These are phyloP conservation scores for Philonicus albiceps DNA, from an alignment of 2,888 invertebrate genomes.

Conservation along the genomic window DNA sequence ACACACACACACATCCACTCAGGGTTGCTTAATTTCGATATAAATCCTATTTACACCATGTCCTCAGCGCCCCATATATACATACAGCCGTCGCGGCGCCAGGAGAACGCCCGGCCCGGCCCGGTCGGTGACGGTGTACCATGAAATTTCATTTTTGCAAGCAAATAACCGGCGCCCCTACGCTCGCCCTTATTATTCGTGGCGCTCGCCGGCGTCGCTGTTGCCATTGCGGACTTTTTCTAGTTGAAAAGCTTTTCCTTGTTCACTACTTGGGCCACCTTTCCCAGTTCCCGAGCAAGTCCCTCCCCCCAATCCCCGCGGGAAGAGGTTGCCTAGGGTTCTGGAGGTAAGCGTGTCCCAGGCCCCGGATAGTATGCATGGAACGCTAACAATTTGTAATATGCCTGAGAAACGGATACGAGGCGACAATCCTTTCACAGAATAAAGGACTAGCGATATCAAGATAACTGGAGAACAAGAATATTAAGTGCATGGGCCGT, in stretches of 20 bases:
- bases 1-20: neutral
- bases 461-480: conserved; percentile 35
- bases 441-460: conserved; percentile 23
- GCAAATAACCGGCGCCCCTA: conserved; percentile 39
- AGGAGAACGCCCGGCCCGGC: neutral
- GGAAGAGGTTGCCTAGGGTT: neutral
- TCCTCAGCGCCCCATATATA: conserved; percentile 1
- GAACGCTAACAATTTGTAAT: conserved; percentile 41
- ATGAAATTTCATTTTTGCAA: conserved; percentile 42
- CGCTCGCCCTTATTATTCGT: conserved; percentile 30
- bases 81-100: conserved; percentile 33
- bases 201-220: neutral
- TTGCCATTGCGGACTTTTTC: conserved; percentile 41
- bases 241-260: conserved; percentile 41
- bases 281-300: neutral
- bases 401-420: conserved; percentile 39
- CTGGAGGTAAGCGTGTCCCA: neutral
- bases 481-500: conserved; percentile 33
- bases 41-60: conserved; percentile 41
- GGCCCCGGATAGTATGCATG: neutral
- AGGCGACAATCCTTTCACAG: conserved; percentile 41
- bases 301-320: neutral
- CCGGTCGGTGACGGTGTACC: conserved; percentile 42
- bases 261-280: conserved; percentile 15
- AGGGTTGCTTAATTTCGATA: conserved; percentile 23